Percentiles rank a stretch among this genome's conserved stretches.
Evolutionary conservation across 2,797 vertebrate species (phyloP).

Genomic region (Sebastiscus tertius): DNA sequence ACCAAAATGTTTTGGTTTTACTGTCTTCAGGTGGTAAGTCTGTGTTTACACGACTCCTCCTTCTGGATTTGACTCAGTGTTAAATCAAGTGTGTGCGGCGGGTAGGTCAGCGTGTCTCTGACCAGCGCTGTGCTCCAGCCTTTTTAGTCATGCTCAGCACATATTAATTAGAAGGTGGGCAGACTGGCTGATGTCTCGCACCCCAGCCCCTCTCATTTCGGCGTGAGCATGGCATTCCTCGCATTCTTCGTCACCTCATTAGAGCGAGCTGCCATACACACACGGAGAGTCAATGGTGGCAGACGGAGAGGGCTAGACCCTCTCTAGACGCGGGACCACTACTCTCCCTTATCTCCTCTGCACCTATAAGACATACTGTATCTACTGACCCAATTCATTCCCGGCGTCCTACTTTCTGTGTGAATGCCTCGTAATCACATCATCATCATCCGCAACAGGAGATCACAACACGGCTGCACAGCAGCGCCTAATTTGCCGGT

Average conservation of each 20-base stretch:
- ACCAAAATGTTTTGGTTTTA: slow-evolving; percentile 56
- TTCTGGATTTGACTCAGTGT: slow-evolving; percentile 29
- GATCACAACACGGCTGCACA: slow-evolving; percentile 52
- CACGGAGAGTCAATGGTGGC: slow-evolving; percentile 64
- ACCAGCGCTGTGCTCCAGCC: slow-evolving; percentile 23
- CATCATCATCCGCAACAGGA: slow-evolving; percentile 53
- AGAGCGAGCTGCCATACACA: slow-evolving; percentile 73
- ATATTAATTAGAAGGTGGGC: slow-evolving; percentile 78
- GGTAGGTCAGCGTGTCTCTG: slow-evolving; percentile 22
- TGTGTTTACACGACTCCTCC: slow-evolving; percentile 50
- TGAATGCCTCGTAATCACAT: slow-evolving; percentile 68
- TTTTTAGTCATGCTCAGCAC: slow-evolving; percentile 66
- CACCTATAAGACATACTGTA: slow-evolving; percentile 39
- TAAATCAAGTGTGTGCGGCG: slow-evolving; percentile 40
- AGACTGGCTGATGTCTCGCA: slow-evolving; percentile 64
- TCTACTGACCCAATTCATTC: slow-evolving; percentile 58
- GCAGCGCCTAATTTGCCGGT: slow-evolving; percentile 51
- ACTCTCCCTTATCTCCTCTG: slow-evolving; percentile 2
- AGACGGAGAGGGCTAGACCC: slow-evolving; percentile 42
- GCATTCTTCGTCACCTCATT: slow-evolving; percentile 85
- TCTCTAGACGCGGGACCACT: slow-evolving; percentile 39
- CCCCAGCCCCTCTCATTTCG: slow-evolving; percentile 78
- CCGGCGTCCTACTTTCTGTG: slow-evolving; percentile 64
- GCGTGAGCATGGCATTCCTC: slow-evolving; percentile 80
- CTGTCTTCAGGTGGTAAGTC: slow-evolving; percentile 60